Conservation (phyloP, 2,113 vertebrate genomes). For the Orthonyx spaldingii region DNA sequence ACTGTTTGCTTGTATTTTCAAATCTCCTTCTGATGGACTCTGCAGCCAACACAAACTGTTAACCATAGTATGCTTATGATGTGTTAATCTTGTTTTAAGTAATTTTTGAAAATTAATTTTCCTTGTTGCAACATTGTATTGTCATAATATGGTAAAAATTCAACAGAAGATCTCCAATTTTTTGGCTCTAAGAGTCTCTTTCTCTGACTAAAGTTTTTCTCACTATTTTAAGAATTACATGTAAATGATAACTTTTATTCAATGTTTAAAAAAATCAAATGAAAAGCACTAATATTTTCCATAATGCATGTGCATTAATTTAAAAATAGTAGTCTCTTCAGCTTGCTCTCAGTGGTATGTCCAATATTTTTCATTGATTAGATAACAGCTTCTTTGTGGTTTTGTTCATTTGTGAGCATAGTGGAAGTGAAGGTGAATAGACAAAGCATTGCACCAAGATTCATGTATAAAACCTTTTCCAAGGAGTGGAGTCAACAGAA, state of each 20-base stretch:
- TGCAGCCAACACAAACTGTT: neutral
- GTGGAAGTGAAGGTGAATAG: neutral
- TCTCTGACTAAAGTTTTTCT: neutral
- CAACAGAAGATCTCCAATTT: neutral
- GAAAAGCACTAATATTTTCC: neutral
- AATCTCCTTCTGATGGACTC: neutral
- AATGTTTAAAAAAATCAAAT: neutral
- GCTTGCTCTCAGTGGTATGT: neutral
- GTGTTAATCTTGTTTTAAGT: neutral
- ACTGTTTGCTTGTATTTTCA: neutral
- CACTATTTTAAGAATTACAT: neutral
- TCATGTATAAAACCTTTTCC: neutral
- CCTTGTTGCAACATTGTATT: neutral
- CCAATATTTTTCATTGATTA: neutral
- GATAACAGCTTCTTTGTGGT: neutral
- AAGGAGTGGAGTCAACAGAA: neutral
- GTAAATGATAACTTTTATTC: neutral
- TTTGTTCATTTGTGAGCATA: conserved; percentile 11
- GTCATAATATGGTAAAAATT: neutral
- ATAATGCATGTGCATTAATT: neutral
- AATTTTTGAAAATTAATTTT: conserved; percentile 20
- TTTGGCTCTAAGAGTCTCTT: neutral
- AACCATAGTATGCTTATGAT: neutral
- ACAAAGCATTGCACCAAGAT: neutral
- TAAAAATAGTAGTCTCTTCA: neutral